Evolutionary conservation across 2,113 vertebrate genomes (phyloP).

Genomic region (Macrotus californicus): DNA sequence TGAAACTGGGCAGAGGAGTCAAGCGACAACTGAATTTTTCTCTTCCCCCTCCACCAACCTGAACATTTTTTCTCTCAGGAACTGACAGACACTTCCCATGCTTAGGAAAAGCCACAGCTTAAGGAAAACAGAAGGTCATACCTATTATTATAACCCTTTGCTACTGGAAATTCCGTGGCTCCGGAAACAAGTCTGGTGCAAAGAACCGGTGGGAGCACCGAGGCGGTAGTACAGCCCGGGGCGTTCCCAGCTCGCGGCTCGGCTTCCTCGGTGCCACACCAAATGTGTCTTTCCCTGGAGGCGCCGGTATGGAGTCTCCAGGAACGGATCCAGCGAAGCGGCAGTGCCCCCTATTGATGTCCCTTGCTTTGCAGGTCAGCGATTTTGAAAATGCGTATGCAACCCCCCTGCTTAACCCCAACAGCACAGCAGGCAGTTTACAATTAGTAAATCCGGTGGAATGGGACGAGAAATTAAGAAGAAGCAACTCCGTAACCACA

Average conservation of each 20-base stretch:
- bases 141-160: background rate
- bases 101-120: background rate
- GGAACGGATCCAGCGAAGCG: background rate
- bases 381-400: background rate
- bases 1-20: background rate
- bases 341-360: background rate
- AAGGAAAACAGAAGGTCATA: too few species aligned
- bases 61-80: background rate
- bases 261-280: background rate
- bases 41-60: background rate
- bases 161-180: background rate
- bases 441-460: background rate
- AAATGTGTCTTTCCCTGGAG: background rate
- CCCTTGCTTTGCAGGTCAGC: background rate
- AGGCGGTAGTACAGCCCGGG: background rate
- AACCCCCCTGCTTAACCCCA: background rate
- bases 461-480: background rate
- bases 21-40: background rate
- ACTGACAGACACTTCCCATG: background rate
- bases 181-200: background rate
- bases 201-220: fast-evolving
- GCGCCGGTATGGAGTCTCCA: background rate
- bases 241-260: background rate
- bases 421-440: background rate
- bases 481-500: background rate